Conservation (phyloP, 2,888 invertebrate species). For the Chrysopilus asiliformis region DNA sequence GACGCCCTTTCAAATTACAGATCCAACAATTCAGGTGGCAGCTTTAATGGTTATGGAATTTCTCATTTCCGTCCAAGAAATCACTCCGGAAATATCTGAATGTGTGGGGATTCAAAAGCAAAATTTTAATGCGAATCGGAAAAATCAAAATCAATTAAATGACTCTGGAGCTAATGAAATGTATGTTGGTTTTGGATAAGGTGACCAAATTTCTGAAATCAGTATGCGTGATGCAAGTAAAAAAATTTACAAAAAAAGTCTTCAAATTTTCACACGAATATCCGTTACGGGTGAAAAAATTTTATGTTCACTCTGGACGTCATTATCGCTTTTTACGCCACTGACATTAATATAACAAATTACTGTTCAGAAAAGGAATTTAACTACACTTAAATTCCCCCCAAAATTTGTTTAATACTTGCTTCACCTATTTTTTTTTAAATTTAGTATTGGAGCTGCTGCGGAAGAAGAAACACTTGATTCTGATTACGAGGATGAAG, state of each 20-base stretch:
- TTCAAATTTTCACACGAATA: no score
- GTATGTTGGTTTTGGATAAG: no score
- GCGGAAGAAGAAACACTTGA: constrained; percentile 19
- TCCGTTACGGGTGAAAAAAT: no score
- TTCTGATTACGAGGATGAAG: constrained; percentile 28
- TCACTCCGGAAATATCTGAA: constrained; percentile 47
- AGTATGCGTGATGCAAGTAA: no score
- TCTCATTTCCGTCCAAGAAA: constrained; percentile 49
- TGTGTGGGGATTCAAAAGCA: constrained; percentile 38
- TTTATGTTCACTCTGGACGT: no score
- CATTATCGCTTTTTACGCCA: no score
- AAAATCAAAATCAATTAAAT: constrained; percentile 19
- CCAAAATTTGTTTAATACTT: not conserved
- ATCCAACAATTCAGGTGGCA: constrained; percentile 57
- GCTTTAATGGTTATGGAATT: constrained; percentile 61
- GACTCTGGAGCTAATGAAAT: constrained; percentile 21
- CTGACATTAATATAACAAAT: no score
- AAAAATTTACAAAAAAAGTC: no score
- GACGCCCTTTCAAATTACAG: no score
- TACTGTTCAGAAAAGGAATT: no score
- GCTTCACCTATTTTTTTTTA: constrained; percentile 1
- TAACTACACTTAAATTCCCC: no score
- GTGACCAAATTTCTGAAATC: no score
- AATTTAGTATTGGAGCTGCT: constrained; percentile 13
- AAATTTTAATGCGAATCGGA: constrained; percentile 27